A percentile compares a stretch with the other conserved stretches of the same genome.
phyloP scores from a whole-genome alignment of 64 coral and sea anemone genomes.

The Stylophora pistillata region DNA sequence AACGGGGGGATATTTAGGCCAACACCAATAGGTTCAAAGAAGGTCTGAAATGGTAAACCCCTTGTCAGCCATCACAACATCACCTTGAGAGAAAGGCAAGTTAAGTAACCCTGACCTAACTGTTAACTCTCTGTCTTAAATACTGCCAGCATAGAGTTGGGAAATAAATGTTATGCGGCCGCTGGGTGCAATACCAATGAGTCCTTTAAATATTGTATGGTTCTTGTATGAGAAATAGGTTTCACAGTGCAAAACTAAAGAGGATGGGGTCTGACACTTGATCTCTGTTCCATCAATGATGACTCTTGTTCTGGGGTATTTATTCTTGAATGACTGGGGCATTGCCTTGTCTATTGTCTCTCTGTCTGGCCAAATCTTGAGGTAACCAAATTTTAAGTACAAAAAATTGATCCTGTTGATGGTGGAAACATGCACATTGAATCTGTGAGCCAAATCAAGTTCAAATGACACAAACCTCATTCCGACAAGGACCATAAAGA shows the following conservation, averaged over 20 bases:
- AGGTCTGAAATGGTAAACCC: conserved; percentile 9
- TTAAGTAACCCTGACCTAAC: conserved; percentile 25
- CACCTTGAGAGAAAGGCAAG: conserved; percentile 3
- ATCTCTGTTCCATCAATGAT: conserved; percentile 55
- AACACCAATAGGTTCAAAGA: conserved; percentile 13
- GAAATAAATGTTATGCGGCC: conserved; percentile 11
- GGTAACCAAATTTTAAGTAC: conserved; percentile 42
- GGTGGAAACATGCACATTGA: conserved; percentile 16
- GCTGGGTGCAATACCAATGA: conserved; percentile 35
- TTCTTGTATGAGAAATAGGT: conserved; percentile 39
- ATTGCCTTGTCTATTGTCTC: too few relatives aligned
- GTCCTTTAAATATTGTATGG: conserved; percentile 28
- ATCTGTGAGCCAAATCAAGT: conserved; percentile 46
- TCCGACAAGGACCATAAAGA: conserved; percentile 35
- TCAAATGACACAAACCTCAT: conserved; percentile 44
- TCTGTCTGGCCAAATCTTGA: background rate
- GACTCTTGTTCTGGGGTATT: conserved; percentile 43
- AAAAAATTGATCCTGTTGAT: conserved; percentile 39
- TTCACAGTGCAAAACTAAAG: conserved; percentile 27
- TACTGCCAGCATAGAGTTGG: conserved; percentile 46
- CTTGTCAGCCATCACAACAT: conserved; percentile 28
- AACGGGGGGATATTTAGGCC: conserved; percentile 44
- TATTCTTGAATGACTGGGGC: background rate
- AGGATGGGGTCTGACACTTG: conserved; percentile 33
- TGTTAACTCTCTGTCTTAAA: conserved; percentile 30